These are phyloP conservation scores for Phoenicopterus ruber DNA, from an alignment of 2,113 vertebrate species.

Conservation along the genomic window DNA sequence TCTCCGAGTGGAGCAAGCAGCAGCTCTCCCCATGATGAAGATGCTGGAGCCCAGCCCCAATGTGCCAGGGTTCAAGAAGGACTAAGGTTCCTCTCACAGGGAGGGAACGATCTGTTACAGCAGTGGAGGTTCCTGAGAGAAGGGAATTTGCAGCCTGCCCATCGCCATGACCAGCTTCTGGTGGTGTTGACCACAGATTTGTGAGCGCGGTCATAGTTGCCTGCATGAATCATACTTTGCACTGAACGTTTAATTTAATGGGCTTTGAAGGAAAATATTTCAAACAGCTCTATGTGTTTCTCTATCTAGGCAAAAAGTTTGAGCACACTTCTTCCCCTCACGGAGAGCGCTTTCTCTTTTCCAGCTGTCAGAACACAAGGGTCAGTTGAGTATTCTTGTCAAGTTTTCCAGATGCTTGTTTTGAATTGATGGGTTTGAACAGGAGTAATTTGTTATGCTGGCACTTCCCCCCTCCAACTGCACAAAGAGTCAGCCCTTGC, in stretches of 20 bases:
- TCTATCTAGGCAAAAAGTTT: neutral
- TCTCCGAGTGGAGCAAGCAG: neutral
- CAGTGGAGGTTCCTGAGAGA: neutral
- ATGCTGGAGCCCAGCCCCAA: neutral
- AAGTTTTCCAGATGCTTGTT: constrained; percentile 70
- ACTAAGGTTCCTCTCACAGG: neutral
- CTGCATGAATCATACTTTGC: neutral
- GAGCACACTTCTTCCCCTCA: neutral
- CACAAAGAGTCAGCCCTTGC: constrained; percentile 35
- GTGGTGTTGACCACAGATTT: neutral
- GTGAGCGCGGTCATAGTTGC: neutral
- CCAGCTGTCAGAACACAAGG: constrained; percentile 30
- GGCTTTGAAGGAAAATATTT: constrained; percentile 1
- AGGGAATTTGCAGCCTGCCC: neutral
- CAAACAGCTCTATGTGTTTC: neutral
- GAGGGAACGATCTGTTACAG: neutral
- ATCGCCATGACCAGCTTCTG: neutral
- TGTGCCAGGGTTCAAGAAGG: neutral
- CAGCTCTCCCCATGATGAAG: neutral
- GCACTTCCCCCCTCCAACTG: constrained; percentile 20
- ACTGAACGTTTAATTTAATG: neutral
- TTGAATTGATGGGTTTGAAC: constrained; percentile 66
- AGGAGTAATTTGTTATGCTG: constrained; percentile 63
- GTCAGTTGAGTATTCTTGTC: constrained; percentile 60
- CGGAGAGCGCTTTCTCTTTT: constrained; percentile 15